Base-by-base conservation (phyloP, 2,113 vertebrate genomes). In the Podarcis raffonei region DNA sequence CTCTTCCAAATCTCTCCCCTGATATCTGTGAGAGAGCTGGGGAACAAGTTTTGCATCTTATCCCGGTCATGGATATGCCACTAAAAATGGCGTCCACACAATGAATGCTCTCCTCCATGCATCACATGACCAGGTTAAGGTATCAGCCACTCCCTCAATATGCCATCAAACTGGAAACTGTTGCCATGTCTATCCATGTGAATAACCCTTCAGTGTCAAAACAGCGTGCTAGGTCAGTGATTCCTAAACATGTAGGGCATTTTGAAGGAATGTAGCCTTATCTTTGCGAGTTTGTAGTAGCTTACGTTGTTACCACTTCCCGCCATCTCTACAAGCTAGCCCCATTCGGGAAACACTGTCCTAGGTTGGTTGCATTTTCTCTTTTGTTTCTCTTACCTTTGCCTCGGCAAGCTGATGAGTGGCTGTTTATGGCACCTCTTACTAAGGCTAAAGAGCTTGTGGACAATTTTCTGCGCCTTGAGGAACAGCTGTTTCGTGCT, bases 371-470 rank as follows among this genome's bases (percentile, higher is more conserved):
- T 42, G 1, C 6, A 1, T 4, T n/a, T 8, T 2, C 12, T 75
- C 35, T 1, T 18, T 5, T 2, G 5, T 0, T 0, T 4, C 96
- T 98, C 96, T 98, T 96, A 99, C 99, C 98, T 97, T 94, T 98
- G 97, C 90, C 97, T 96, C 0, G 98, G 98, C 83, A 99, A 95
- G 91, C 96, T 97, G 94, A 99, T 97, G 90, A 98, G 97, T 0
- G 99, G 99, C 91, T 99, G 98, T 27, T 98, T 97, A 91, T 98
- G 98, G 89, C 99, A 99, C 86, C 98, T 97, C 95, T 99, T 99
- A 93, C 99, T 99, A 71, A 99, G 98, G 91, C 98, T 98, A 90
- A 99, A 99, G 94, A 99, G 98, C 93, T 99, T 99, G 95, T 98
- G 98, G 86, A 99, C 98, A 77, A 99, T 98, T 94, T 97, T 98